These are phyloP conservation scores for Bruchidius siliquastri DNA, from an alignment of 2,888 invertebrate genomes.

Conservation along the genomic window DNA sequence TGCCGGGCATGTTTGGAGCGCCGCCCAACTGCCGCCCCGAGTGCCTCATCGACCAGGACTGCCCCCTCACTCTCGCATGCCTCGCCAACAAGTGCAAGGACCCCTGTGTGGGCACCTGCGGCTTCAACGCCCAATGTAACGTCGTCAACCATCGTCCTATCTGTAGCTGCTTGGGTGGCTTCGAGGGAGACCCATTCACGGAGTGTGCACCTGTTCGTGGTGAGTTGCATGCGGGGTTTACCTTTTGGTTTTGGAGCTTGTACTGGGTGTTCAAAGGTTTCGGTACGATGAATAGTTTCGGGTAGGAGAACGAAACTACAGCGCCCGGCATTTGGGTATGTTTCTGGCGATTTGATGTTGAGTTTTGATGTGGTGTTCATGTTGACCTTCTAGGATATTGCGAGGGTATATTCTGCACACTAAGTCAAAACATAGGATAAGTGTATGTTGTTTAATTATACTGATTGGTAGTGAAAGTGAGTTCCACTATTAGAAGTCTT, in stretches of 20 bases:
- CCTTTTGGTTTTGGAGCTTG: neutral
- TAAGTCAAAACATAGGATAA: no score
- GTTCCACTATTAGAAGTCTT: no score
- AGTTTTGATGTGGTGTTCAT: no score
- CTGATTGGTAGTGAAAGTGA: no score
- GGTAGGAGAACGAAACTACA: no score
- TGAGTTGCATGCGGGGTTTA: conserved; percentile 31
- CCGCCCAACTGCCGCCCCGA: conserved; percentile 76
- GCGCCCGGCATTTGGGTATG: no score
- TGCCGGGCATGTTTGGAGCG: conserved; percentile 69
- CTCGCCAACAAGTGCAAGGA: conserved; percentile 67
- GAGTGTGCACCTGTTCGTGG: conserved; percentile 59
- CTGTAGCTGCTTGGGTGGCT: conserved; percentile 69
- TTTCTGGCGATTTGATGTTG: no score
- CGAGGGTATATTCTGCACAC: no score
- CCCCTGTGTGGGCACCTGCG: conserved; percentile 72
- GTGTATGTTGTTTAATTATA: no score
- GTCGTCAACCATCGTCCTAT: conserved; percentile 72
- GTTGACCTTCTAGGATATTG: no score
- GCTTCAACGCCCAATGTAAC: conserved; percentile 69
- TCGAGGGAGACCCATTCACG: conserved; percentile 74
- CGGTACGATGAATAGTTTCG: neutral
- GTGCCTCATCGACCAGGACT: conserved; percentile 74
- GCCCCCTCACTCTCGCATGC: conserved; percentile 69
- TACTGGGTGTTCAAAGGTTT: neutral